These are phyloP conservation scores for Nymphalis polychloros DNA, from an alignment of 2,888 invertebrate genomes.

Conservation along the genomic window DNA sequence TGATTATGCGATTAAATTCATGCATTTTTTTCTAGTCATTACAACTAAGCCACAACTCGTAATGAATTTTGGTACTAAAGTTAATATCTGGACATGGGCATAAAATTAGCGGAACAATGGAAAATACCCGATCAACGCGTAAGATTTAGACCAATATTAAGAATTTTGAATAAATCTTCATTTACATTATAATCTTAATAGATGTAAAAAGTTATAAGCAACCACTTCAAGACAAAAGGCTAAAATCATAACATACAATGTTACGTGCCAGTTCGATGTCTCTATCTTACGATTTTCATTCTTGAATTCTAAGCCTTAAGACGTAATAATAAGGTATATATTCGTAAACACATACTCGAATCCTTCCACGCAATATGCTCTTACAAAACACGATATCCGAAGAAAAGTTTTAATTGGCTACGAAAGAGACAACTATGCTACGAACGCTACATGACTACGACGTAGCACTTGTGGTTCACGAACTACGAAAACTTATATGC, in stretches of 20 bases:
- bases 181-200: too few species aligned
- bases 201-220: background rate
- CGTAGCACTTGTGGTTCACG: slow-evolving; percentile 29
- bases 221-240: background rate
- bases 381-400: slow-evolving; percentile 18
- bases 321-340: slow-evolving; percentile 11
- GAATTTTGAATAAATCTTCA: too few species aligned
- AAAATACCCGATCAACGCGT: too few species aligned
- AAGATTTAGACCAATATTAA: too few species aligned
- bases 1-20: too few species aligned
- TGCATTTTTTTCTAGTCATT: too few species aligned
- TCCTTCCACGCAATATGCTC: slow-evolving; percentile 17
- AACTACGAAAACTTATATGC: slow-evolving; percentile 25
- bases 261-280: slow-evolving; percentile 1
- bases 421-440: slow-evolving; percentile 33
- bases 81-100: too few species aligned
- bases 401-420: slow-evolving; percentile 36
- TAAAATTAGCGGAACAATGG: too few species aligned
- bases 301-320: slow-evolving; percentile 2
- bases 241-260: background rate
- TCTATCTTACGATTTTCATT: background rate
- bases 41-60: too few species aligned
- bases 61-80: too few species aligned
- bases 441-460: slow-evolving; percentile 31
- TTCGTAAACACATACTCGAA: slow-evolving; percentile 3